A percentile compares a stretch with the other conserved stretches of the same genome.
phyloP scores from a whole-genome alignment of 1,140 invertebrate genomes.

The Trichonephila inaurata region DNA sequence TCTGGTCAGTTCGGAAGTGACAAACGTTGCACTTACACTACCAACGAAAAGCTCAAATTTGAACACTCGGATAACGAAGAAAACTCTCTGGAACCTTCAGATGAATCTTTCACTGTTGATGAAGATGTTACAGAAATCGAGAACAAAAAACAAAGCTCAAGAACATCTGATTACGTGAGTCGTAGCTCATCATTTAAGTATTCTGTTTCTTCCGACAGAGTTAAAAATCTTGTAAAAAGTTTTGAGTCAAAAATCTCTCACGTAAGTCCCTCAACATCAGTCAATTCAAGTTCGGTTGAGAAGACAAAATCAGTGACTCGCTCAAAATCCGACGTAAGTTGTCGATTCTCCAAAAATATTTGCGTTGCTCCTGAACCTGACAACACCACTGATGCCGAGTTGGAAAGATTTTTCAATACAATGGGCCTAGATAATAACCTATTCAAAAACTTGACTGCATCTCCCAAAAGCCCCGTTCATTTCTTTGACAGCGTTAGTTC shows the following conservation, averaged over 20 bases:
- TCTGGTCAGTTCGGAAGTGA: not conserved
- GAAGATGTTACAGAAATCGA: conserved; percentile 45
- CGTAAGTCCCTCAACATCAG: not conserved
- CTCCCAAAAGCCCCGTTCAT: conserved; percentile 48
- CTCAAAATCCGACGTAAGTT: conserved; percentile 89
- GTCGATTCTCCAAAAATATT: conserved; percentile 43
- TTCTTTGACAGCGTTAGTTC: conserved; percentile 70
- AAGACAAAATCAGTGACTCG: conserved; percentile 80
- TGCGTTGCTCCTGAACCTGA: conserved; percentile 40
- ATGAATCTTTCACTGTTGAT: conserved; percentile 42
- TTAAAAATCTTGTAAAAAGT: conserved; percentile 65
- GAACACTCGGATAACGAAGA: conserved; percentile 58
- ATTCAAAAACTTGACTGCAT: conserved; percentile 35
- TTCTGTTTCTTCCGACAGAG: conserved; percentile 62
- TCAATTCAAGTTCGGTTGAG: conserved; percentile 78
- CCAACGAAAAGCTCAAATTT: not conserved
- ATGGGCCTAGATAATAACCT: conserved; percentile 87
- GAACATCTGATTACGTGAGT: conserved; percentile 76
- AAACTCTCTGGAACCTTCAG: conserved; percentile 58
- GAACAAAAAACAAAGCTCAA: conserved; percentile 56
- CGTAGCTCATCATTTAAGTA: conserved; percentile 79
- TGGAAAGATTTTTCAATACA: conserved; percentile 89
- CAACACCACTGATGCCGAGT: conserved; percentile 77
- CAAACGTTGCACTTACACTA: conserved; percentile 1
- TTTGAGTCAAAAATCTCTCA: conserved; percentile 55